Evolutionary conservation across 1,140 invertebrate species (phyloP).

Genomic region (Drosophila cardini): DNA sequence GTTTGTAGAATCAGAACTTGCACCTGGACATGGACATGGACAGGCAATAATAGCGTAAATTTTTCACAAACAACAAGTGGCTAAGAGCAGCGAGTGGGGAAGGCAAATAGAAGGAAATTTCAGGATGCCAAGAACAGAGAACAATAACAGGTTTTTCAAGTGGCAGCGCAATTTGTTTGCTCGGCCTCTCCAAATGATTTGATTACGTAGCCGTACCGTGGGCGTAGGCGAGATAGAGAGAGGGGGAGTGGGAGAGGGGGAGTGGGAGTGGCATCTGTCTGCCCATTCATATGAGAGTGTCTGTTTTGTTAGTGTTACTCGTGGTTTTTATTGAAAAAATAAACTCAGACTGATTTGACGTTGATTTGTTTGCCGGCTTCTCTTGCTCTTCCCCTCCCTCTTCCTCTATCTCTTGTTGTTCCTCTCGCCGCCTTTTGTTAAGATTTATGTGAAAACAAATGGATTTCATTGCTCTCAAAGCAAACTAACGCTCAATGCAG

Average conservation of each 20-base stretch:
- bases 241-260: not conserved
- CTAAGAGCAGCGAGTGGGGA: not conserved
- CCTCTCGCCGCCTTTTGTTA: slow-evolving; percentile 16
- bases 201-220: slow-evolving; percentile 58
- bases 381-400: too few relatives aligned
- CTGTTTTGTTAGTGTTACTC: slow-evolving; percentile 18
- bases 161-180: slow-evolving; percentile 61
- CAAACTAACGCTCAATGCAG: slow-evolving; percentile 13
- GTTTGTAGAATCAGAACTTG: slow-evolving; percentile 5
- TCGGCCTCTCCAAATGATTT: slow-evolving; percentile 59
- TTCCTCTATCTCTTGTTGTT: not conserved
- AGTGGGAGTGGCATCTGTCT: not conserved
- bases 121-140: not conserved
- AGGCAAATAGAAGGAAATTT: not conserved
- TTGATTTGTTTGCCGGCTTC: slow-evolving; percentile 48
- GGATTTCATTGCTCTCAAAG: slow-evolving; percentile 32
- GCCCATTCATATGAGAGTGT: slow-evolving; percentile 24
- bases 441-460: slow-evolving; percentile 42
- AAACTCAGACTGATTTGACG: slow-evolving; percentile 42
- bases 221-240: not conserved
- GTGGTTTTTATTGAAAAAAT: slow-evolving; percentile 20
- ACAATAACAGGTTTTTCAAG: slow-evolving; percentile 45
- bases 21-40: slow-evolving; percentile 8
- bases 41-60: slow-evolving; percentile 72
- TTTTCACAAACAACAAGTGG: slow-evolving; percentile 70